Evolutionary conservation across 2,797 vertebrate genomes (phyloP).

Genomic region (Epinephelus awoara): DNA sequence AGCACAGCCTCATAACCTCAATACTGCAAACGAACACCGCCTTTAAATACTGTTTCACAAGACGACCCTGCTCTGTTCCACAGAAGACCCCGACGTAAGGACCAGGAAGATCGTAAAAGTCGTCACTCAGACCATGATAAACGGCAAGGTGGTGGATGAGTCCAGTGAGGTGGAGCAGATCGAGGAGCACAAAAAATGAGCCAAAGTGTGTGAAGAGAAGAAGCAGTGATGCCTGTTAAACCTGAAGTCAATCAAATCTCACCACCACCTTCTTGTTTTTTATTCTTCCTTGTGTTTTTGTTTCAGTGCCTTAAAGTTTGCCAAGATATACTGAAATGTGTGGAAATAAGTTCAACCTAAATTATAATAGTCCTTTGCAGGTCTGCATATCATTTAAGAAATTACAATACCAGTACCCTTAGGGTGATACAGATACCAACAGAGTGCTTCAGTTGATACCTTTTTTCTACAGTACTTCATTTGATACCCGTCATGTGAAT

Average conservation of each 20-base stretch:
- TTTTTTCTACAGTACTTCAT: no score
- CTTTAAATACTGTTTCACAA: neutral
- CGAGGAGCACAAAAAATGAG: constrained; percentile 86
- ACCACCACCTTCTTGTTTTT: neutral
- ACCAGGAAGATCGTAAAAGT: constrained; percentile 91
- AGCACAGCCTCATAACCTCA: neutral
- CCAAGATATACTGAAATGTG: constrained; percentile 4
- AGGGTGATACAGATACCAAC: no score
- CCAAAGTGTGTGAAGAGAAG: neutral
- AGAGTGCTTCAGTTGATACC: no score
- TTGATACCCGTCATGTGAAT: no score
- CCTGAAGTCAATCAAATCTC: constrained; percentile 14
- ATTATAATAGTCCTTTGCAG: neutral
- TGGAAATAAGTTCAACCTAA: neutral
- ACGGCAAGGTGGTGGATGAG: constrained; percentile 89
- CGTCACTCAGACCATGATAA: constrained; percentile 89
- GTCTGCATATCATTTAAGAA: no score
- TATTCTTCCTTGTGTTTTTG: neutral
- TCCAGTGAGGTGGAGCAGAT: constrained; percentile 89
- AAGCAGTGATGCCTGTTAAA: constrained; percentile 15
- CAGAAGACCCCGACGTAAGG: constrained; percentile 86
- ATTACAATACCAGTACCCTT: no score
- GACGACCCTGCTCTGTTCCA: constrained; percentile 31
- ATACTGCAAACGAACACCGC: neutral
- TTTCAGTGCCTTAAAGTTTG: constrained; percentile 13